Conservation (phyloP, 2,113 vertebrate species). For the Trichomycterus rosablanca region DNA sequence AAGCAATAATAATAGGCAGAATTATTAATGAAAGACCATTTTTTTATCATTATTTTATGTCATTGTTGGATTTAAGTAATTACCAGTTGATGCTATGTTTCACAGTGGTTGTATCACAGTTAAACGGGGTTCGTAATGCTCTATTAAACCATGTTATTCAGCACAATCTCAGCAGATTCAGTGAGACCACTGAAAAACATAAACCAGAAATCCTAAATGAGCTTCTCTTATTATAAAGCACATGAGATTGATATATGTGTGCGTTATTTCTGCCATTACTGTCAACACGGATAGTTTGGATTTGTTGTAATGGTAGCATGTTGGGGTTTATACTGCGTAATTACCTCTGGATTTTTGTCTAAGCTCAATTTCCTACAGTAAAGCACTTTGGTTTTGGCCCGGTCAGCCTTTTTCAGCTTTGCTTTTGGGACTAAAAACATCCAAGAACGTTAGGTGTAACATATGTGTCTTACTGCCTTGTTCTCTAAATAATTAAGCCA, state of each 20-base stretch:
- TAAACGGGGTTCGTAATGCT: too few relatives aligned
- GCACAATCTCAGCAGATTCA: too few relatives aligned
- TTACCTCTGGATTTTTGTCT: slow-evolving; percentile 9
- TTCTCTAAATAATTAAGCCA: slow-evolving; percentile 15
- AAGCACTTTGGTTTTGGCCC: background rate
- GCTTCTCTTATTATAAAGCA: background rate
- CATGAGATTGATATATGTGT: slow-evolving; percentile 4
- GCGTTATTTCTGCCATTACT: slow-evolving; percentile 5
- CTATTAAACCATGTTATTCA: too few relatives aligned
- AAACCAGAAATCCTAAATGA: background rate
- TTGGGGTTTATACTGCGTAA: slow-evolving; percentile 7
- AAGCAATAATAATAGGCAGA: too few relatives aligned
- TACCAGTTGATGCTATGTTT: too few relatives aligned
- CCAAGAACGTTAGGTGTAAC: slow-evolving; percentile 2
- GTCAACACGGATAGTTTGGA: slow-evolving; percentile 4
- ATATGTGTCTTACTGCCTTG: slow-evolving; percentile 4
- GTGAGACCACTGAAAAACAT: background rate
- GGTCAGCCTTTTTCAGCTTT: background rate
- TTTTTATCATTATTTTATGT: too few relatives aligned
- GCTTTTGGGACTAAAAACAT: background rate
- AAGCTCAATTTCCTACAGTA: background rate
- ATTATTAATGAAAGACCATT: too few relatives aligned
- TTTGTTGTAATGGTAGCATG: slow-evolving; percentile 14
- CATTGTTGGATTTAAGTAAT: too few relatives aligned
- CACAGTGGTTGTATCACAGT: too few relatives aligned